Conservation (phyloP, 2,888 invertebrate genomes). For the Aphelenchoides bicaudatus region DNA sequence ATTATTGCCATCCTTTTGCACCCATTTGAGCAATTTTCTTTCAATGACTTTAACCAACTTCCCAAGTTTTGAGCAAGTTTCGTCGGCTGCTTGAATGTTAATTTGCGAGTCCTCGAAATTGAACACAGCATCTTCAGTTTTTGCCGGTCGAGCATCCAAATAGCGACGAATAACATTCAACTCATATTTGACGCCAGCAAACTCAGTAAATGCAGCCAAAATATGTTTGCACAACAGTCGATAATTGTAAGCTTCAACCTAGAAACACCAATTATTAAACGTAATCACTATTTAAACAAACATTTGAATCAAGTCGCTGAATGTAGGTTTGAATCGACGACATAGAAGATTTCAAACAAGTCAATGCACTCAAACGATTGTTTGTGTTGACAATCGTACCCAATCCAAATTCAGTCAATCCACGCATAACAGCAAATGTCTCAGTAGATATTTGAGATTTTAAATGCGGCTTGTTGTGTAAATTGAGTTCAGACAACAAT, state of each 20-base stretch:
- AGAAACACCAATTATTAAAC: too few species aligned
- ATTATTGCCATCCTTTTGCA: too few species aligned
- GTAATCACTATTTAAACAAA: too few species aligned
- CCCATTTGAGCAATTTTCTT: too few species aligned
- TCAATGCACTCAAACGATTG: conserved; percentile 1
- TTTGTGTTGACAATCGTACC: conserved; percentile 8
- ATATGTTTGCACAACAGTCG: background rate
- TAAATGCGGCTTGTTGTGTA: conserved; percentile 30
- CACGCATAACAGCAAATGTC: conserved; percentile 27
- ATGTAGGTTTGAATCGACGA: background rate
- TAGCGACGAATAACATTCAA: background rate
- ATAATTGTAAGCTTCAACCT: background rate
- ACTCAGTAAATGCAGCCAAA: background rate
- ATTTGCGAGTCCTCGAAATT: too few species aligned
- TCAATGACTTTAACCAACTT: too few species aligned
- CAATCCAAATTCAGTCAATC: conserved; percentile 27
- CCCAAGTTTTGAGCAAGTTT: too few species aligned
- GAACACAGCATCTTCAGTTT: conserved; percentile 1
- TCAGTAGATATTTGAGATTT: conserved; percentile 27
- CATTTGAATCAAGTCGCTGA: too few species aligned
- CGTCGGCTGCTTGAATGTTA: too few species aligned
- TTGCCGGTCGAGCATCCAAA: conserved; percentile 1
- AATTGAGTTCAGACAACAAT: conserved; percentile 28
- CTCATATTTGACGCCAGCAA: background rate
- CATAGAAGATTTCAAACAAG: background rate